phyloP scores from a whole-genome alignment of 1,140 invertebrate genomes.

The Plodia interpunctella region DNA sequence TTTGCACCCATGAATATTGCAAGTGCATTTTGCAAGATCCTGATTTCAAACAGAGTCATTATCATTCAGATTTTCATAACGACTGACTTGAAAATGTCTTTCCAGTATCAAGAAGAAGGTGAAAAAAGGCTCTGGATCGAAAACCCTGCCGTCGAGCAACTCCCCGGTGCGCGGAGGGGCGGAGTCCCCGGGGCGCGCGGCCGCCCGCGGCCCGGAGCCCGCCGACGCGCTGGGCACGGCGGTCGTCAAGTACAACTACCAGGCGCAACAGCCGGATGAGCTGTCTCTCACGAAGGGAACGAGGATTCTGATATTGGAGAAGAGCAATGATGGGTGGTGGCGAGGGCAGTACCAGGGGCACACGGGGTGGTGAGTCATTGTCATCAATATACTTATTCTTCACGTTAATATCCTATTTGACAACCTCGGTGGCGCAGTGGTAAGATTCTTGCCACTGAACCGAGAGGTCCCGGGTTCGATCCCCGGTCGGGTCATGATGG shows the following conservation, averaged over 20 bases:
- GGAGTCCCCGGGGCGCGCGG: slow-evolving; percentile 86
- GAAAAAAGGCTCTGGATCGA: slow-evolving; percentile 89
- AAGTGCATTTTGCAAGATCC: slow-evolving; percentile 18
- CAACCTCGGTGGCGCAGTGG: too few species aligned
- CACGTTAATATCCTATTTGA: too few species aligned
- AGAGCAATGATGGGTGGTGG: slow-evolving; percentile 99
- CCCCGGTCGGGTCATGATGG: too few species aligned
- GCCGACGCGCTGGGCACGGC: slow-evolving; percentile 93
- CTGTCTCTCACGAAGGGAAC: slow-evolving; percentile 94
- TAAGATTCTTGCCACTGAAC: too few species aligned
- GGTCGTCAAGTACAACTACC: slow-evolving; percentile 98
- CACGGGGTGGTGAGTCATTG: slow-evolving; percentile 80
- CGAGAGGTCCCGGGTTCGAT: too few species aligned
- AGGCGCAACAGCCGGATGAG: slow-evolving; percentile 98
- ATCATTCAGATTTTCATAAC: too few species aligned
- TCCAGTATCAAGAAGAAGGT: slow-evolving; percentile 96
- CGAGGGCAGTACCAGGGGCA: slow-evolving; percentile 90
- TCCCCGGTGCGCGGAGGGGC: slow-evolving; percentile 87
- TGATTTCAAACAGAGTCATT: too few species aligned
- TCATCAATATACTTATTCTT: neutral
- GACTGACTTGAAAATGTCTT: neutral
- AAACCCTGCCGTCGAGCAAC: slow-evolving; percentile 89
- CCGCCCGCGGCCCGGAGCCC: slow-evolving; percentile 85
- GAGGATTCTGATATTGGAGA: slow-evolving; percentile 96
- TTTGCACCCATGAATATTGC: too few species aligned